phyloP scores from a whole-genome alignment of 2,888 invertebrate species.

The Craniophora ligustri region DNA sequence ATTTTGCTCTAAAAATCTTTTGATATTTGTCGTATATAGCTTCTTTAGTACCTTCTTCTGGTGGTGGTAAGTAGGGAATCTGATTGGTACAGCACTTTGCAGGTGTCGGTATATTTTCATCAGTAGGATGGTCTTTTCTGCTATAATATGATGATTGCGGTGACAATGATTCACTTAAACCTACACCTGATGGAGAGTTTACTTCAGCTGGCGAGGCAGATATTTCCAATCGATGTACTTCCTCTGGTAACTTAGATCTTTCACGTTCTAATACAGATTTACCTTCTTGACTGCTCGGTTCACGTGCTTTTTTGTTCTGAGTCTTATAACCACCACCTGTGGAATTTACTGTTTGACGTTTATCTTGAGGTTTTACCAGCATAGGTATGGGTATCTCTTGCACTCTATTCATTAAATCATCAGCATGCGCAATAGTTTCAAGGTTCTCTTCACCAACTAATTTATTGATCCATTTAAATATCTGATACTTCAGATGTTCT shows the following conservation, averaged over 20 bases:
- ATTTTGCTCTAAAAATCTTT: conserved; percentile 60
- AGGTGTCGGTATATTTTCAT: background rate
- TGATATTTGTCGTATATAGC: conserved; percentile 55
- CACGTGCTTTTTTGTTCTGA: background rate
- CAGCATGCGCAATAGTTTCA: conserved; percentile 61
- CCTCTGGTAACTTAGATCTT: too few relatives aligned
- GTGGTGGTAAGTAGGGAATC: background rate
- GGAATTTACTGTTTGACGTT: background rate
- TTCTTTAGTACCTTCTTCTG: conserved; percentile 21
- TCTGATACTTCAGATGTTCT: conserved; percentile 74
- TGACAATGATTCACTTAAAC: background rate
- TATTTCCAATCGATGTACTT: background rate
- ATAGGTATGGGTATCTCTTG: conserved; percentile 62
- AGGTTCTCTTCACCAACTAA: conserved; percentile 63
- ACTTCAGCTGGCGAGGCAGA: background rate
- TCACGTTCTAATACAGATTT: background rate
- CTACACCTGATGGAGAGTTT: too few relatives aligned
- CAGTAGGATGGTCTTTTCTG: background rate
- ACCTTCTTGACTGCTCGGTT: background rate
- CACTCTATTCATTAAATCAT: conserved; percentile 67
- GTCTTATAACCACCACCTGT: background rate
- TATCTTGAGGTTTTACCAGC: conserved; percentile 28
- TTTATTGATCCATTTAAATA: conserved; percentile 76
- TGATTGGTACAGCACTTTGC: conserved; percentile 3
- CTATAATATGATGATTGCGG: background rate